A percentile compares a stretch with the other conserved stretches of the same genome.
These are phyloP conservation scores for Hystrix brachyura DNA, from an alignment of 2,113 vertebrate genomes.

Conservation along the genomic window DNA sequence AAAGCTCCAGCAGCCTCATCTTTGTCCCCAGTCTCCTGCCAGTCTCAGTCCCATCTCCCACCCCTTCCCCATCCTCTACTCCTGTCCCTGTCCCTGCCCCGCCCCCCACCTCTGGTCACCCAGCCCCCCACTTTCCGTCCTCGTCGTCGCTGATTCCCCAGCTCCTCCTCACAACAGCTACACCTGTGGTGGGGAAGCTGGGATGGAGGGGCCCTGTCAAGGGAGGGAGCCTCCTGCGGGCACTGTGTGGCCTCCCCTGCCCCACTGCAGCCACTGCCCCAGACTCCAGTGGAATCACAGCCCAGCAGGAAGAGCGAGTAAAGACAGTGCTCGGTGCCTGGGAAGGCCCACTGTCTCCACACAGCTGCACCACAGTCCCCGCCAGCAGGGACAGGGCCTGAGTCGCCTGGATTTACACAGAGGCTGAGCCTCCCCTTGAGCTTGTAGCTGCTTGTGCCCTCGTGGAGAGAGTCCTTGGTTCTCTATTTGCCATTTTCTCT, in stretches of 20 bases:
- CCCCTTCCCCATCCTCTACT: too few relatives aligned
- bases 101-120: background rate
- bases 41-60: too few relatives aligned
- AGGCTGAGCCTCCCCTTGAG: background rate
- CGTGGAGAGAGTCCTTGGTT: background rate
- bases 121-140: background rate
- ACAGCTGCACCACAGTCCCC: too few relatives aligned
- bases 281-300: background rate
- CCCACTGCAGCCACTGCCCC: background rate
- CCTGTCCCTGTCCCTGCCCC: too few relatives aligned
- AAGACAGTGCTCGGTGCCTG: too few relatives aligned
- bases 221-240: too few relatives aligned
- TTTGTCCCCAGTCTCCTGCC: background rate
- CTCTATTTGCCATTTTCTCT: background rate
- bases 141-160: background rate
- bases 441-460: background rate
- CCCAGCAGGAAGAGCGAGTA: too few relatives aligned
- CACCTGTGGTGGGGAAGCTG: background rate
- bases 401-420: too few relatives aligned
- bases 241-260: background rate
- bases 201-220: too few relatives aligned
- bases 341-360: too few relatives aligned
- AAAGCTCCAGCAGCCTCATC: too few relatives aligned
- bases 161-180: background rate
- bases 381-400: too few relatives aligned